These are phyloP conservation scores for Plectropomus leopardus DNA, from an alignment of 2,113 vertebrate genomes.

Conservation along the genomic window DNA sequence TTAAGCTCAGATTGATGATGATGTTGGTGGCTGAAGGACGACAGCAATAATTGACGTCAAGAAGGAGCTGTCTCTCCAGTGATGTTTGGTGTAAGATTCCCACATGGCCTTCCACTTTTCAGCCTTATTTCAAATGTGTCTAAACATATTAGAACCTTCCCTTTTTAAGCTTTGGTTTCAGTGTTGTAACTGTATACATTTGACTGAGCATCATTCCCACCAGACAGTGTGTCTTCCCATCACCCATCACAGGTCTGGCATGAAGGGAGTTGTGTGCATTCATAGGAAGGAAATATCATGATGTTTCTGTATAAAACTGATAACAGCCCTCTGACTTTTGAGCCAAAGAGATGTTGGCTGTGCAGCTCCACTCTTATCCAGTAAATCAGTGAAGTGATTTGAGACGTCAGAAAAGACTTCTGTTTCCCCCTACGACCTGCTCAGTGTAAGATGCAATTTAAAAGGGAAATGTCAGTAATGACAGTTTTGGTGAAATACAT, in stretches of 20 bases:
- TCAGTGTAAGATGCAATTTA: slow-evolving; percentile 36
- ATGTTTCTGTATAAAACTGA: neutral
- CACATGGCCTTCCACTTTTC: neutral
- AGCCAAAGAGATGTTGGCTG: slow-evolving; percentile 19
- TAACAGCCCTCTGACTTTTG: slow-evolving; percentile 6
- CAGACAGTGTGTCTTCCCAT: neutral
- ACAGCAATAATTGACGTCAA: neutral
- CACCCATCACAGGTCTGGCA: neutral
- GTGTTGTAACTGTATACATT: neutral
- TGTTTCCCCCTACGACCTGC: slow-evolving; percentile 4
- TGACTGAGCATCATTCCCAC: neutral
- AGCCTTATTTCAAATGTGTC: slow-evolving; percentile 1
- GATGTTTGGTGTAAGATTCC: neutral
- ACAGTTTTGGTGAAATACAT: slow-evolving; percentile 6
- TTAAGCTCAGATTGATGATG: slow-evolving; percentile 11
- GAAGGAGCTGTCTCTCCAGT: neutral
- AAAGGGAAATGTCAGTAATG: slow-evolving; percentile 31
- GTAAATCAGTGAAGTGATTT: slow-evolving; percentile 36
- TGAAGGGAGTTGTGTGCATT: neutral
- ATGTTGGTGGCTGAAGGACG: neutral
- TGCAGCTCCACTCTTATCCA: neutral
- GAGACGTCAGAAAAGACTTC: neutral
- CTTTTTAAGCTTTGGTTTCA: neutral
- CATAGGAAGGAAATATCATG: neutral
- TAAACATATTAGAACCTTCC: neutral